phyloP scores from a whole-genome alignment of 1,140 invertebrate species.

The Megathymus violae region DNA sequence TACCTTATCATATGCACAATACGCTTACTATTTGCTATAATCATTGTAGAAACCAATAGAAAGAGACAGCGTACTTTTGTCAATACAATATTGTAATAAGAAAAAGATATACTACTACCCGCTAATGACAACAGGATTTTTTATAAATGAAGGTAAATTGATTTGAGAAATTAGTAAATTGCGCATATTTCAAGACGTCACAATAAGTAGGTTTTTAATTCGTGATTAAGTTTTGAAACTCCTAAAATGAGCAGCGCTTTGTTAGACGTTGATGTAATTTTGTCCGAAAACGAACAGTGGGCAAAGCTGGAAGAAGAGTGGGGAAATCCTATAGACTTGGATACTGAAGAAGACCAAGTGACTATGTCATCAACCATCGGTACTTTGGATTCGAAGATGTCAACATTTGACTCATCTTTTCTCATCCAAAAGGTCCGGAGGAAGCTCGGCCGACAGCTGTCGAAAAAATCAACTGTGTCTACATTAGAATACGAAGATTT shows the following conservation, averaged over 20 bases:
- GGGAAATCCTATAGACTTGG: conserved; percentile 68
- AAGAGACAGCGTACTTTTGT: no score
- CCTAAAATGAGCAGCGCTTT: conserved; percentile 38
- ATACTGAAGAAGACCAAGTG: conserved; percentile 70
- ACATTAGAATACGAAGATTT: conserved; percentile 61
- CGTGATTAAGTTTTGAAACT: neutral
- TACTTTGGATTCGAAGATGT: conserved; percentile 55
- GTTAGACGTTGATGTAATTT: conserved; percentile 59
- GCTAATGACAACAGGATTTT: neutral
- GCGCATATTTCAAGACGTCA: neutral
- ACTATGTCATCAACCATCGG: conserved; percentile 58
- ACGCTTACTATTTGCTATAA: no score
- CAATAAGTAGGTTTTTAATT: neutral
- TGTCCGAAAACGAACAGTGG: conserved; percentile 69
- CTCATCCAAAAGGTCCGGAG: conserved; percentile 60
- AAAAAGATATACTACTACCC: no score
- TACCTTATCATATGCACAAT: no score
- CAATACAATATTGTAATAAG: no score
- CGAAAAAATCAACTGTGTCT: conserved; percentile 49
- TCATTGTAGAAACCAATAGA: no score
- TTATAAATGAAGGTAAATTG: conserved; percentile 14
- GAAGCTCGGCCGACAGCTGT: conserved; percentile 54
- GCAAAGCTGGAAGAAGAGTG: conserved; percentile 62
- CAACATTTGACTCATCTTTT: conserved; percentile 67
- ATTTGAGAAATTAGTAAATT: neutral